These are phyloP conservation scores for Enhydra lutris DNA, from an alignment of 2,113 vertebrate species.

Conservation along the genomic window DNA sequence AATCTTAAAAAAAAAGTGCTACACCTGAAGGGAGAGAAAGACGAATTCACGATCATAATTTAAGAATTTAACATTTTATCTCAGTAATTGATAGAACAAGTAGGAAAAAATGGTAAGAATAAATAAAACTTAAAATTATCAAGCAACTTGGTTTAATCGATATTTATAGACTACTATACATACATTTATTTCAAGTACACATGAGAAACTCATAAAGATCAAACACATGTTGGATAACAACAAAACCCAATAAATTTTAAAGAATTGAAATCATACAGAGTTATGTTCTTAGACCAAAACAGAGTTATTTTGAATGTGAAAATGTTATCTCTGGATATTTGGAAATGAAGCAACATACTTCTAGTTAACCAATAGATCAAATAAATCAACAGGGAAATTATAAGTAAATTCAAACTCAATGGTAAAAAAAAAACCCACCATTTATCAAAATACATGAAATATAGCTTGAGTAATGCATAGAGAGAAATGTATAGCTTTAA, in stretches of 20 bases:
- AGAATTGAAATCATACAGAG: background rate
- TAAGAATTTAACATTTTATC: background rate
- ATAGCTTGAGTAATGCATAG: background rate
- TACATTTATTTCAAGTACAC: background rate
- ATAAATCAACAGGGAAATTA: background rate
- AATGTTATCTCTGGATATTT: background rate
- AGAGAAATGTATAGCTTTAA: background rate
- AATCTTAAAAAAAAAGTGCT: background rate
- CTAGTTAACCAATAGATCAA: background rate
- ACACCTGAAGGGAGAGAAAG: background rate
- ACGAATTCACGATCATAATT: background rate
- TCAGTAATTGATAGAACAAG: background rate
- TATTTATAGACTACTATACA: background rate
- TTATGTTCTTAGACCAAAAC: background rate
- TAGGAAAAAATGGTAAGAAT: background rate
- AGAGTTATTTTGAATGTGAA: background rate
- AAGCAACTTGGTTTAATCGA: conserved; percentile 8
- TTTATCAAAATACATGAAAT: background rate
- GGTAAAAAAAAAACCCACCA: background rate
- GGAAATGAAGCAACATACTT: background rate
- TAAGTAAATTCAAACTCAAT: background rate
- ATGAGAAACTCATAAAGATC: background rate
- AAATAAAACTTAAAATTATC: background rate
- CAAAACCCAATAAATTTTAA: background rate
- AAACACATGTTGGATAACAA: background rate